These are phyloP conservation scores for Amiota minor DNA, from an alignment of 2,888 invertebrate genomes.

Conservation along the genomic window DNA sequence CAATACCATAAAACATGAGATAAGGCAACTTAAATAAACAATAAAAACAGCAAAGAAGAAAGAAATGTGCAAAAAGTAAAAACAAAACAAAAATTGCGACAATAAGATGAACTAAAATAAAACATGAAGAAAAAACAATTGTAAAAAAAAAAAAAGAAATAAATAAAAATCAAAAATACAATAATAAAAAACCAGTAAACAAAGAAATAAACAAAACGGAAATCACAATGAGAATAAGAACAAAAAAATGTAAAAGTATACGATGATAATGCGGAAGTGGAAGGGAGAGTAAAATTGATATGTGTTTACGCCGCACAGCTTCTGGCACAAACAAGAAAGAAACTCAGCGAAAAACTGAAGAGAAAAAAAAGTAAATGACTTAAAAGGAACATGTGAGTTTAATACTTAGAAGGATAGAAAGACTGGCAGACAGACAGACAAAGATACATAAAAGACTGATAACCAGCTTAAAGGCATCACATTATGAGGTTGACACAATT, in stretches of 20 bases:
- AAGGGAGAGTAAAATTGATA: conserved; percentile 38
- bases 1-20: background rate
- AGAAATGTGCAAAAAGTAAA: background rate
- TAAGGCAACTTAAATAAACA: background rate
- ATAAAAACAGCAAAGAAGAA: background rate
- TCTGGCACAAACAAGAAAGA: conserved; percentile 56
- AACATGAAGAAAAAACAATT: conserved; percentile 12
- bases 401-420: conserved; percentile 24
- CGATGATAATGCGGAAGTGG: background rate
- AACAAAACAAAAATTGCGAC: background rate
- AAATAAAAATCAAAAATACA: conserved; percentile 5
- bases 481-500: conserved; percentile 52
- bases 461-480: conserved; percentile 58
- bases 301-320: conserved; percentile 52
- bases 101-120: conserved; percentile 1
- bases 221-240: background rate
- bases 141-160: background rate
- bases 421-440: background rate
- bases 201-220: conserved; percentile 22
- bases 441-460: conserved; percentile 57
- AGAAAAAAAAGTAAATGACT: conserved; percentile 38
- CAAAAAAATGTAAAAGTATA: background rate
- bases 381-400: conserved; percentile 33
- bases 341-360: conserved; percentile 26
- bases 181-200: conserved; percentile 25